Evolutionary conservation across 2,888 invertebrate genomes (phyloP).

Genomic region (Halictus quadricinctus): DNA sequence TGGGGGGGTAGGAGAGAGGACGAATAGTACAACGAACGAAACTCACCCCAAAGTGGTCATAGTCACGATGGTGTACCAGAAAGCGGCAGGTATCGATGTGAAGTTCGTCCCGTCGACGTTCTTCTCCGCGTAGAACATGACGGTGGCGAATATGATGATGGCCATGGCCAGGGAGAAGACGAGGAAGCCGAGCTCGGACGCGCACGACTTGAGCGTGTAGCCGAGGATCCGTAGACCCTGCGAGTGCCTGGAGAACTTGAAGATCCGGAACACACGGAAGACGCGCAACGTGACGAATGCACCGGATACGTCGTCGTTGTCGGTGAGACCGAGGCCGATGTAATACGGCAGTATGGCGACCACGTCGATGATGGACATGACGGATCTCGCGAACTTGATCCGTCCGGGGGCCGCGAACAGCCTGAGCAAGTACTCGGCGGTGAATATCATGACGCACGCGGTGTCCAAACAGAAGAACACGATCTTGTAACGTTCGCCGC

Average conservation of each 20-base stretch:
- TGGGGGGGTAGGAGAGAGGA: too few relatives aligned
- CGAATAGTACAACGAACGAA: slow-evolving; percentile 38
- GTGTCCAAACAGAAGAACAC: slow-evolving; percentile 99
- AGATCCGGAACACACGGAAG: slow-evolving; percentile 99
- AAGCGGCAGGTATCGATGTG: slow-evolving; percentile 99
- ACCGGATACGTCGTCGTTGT: slow-evolving; percentile 99
- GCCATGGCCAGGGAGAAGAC: slow-evolving; percentile 99
- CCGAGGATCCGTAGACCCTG: slow-evolving; percentile 99
- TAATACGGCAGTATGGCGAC: slow-evolving; percentile 99
- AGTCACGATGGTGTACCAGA: slow-evolving; percentile 99
- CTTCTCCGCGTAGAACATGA: slow-evolving; percentile 99
- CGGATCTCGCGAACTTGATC: slow-evolving; percentile 98
- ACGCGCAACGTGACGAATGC: slow-evolving; percentile 99
- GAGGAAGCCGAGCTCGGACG: slow-evolving; percentile 99
- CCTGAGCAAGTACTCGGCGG: slow-evolving; percentile 97
- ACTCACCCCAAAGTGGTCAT: slow-evolving; percentile 99
- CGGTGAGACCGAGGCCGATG: slow-evolving; percentile 98
- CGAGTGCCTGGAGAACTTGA: slow-evolving; percentile 99
- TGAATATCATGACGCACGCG: slow-evolving; percentile 99
- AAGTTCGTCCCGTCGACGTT: slow-evolving; percentile 98
- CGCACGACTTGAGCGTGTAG: slow-evolving; percentile 99
- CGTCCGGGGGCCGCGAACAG: slow-evolving; percentile 99
- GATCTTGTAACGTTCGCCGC: slow-evolving; percentile 98
- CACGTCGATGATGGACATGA: slow-evolving; percentile 99
- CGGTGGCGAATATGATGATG: slow-evolving; percentile 99